A percentile compares a stretch with the other conserved stretches of the same genome.
These are phyloP conservation scores for Tauraco erythrolophus DNA, from an alignment of 2,113 vertebrate genomes.

Conservation along the genomic window DNA sequence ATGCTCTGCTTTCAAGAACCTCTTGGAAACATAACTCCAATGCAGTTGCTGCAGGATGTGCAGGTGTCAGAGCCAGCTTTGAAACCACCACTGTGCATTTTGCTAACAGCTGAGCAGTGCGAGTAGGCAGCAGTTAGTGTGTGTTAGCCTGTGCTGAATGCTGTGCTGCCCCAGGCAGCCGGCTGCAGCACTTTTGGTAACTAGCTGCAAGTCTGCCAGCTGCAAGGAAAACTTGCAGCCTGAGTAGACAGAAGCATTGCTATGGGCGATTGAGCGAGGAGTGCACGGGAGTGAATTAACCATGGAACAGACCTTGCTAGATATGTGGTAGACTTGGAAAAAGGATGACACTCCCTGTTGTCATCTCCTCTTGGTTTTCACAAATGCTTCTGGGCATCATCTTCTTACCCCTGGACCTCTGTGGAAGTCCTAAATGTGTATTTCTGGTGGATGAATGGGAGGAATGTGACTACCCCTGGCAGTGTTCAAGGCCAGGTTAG, in stretches of 20 bases:
- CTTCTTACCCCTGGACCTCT: background rate
- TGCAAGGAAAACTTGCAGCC: background rate
- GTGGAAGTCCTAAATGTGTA: background rate
- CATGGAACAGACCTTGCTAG: background rate
- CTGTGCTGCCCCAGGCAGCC: background rate
- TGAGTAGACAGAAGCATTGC: background rate
- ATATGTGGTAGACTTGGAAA: background rate
- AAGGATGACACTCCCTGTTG: rapidly evolving
- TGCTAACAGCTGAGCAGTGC: background rate
- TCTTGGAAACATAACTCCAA: rapidly evolving
- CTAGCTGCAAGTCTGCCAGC: background rate
- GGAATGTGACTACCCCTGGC: too few relatives aligned
- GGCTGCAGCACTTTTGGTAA: background rate
- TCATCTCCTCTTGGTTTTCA: background rate
- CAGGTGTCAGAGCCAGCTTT: background rate
- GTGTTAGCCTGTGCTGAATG: background rate
- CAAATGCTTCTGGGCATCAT: background rate
- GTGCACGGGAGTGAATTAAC: background rate
- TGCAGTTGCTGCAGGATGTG: background rate
- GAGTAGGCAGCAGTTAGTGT: background rate
- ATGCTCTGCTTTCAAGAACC: background rate
- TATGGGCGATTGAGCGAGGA: background rate
- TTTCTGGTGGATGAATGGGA: background rate
- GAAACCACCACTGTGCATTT: background rate
- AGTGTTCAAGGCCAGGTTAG: too few relatives aligned